Percentiles rank a stretch among this genome's conserved stretches.
phyloP scores from a whole-genome alignment of 1,140 invertebrate genomes.

The Cotesia vestalis region DNA sequence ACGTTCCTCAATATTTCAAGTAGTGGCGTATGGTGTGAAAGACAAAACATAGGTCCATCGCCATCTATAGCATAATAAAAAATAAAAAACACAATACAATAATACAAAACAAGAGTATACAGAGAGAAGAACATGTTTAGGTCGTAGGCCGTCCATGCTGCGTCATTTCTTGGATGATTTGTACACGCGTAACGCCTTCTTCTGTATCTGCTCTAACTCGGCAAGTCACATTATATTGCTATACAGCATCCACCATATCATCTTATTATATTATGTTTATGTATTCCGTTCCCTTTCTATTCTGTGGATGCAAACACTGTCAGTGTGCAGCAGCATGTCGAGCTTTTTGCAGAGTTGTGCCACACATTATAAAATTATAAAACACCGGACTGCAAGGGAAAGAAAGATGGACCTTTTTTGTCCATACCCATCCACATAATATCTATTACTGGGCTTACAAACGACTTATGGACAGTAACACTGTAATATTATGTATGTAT shows the following conservation, averaged over 20 bases:
- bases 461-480: background rate
- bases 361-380: background rate
- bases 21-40: background rate
- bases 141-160: slow-evolving; percentile 45
- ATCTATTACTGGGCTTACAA: background rate
- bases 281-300: too few species aligned
- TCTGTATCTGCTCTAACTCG: background rate
- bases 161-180: slow-evolving; percentile 63
- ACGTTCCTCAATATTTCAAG: background rate
- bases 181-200: slow-evolving; percentile 54
- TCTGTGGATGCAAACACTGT: too few species aligned
- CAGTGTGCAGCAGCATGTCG: too few species aligned
- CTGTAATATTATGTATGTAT: background rate
- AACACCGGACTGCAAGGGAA: background rate
- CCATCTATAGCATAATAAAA: slow-evolving; percentile 17
- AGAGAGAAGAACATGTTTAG: slow-evolving; percentile 36
- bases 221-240: background rate
- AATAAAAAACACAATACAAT: background rate
- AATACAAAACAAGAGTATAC: slow-evolving; percentile 8
- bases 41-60: slow-evolving; percentile 16
- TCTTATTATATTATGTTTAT: background rate
- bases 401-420: background rate
- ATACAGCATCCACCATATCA: background rate
- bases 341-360: background rate
- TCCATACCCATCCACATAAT: background rate